phyloP scores from a whole-genome alignment of 2,797 vertebrate genomes.

The Sphenopsis melanotis region DNA sequence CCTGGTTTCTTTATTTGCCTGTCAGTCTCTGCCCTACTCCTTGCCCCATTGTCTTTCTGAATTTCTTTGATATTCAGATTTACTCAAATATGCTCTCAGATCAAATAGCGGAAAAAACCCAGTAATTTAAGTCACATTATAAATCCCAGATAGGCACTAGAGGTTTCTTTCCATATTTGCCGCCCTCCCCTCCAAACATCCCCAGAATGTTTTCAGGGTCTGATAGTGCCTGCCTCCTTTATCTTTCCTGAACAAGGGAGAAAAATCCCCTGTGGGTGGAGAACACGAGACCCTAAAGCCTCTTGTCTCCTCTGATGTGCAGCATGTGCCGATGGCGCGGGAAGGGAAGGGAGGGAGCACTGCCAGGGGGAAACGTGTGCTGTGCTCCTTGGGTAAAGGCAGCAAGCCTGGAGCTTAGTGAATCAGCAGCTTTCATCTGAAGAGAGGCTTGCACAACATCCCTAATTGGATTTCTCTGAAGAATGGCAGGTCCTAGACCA shows the following conservation, averaged over 20 bases:
- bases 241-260: not conserved
- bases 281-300: not conserved
- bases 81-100: not conserved
- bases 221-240: not conserved
- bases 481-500: not conserved
- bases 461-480: not conserved
- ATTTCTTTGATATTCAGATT: constrained; percentile 56
- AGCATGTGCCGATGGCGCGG: accelerated
- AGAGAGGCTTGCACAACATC: accelerated
- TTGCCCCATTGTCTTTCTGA: not conserved
- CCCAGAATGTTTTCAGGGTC: not conserved
- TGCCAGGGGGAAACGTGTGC: accelerated
- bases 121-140: not conserved
- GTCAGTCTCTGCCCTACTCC: not conserved
- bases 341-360: not conserved
- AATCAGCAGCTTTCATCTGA: not conserved
- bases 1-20: not conserved
- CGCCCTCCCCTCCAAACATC: not conserved
- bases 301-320: constrained; percentile 3
- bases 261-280: not conserved
- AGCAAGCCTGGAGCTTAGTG: not conserved
- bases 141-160: not conserved
- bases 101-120: not conserved
- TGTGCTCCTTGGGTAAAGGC: not conserved
- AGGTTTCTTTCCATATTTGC: not conserved